A percentile compares a stretch with the other conserved stretches of the same genome.
phyloP scores from a whole-genome alignment of 2,797 vertebrate genomes.

The Sebastes elongatus region DNA sequence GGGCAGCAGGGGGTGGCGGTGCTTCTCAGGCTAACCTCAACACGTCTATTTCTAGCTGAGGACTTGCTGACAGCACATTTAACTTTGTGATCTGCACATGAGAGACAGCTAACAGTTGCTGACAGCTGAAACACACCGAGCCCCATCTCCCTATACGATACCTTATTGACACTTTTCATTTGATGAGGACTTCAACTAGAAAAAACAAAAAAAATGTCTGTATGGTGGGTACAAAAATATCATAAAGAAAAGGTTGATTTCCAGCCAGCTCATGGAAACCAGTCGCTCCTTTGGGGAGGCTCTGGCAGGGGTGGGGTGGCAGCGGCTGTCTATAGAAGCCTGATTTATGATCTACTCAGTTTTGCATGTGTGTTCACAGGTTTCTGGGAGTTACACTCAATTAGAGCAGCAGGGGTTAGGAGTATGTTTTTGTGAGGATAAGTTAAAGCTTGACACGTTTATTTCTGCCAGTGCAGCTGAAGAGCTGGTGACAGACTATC shows the following conservation, averaged over 20 bases:
- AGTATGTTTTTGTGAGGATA: conserved; percentile 73
- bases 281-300: conserved; percentile 54
- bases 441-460: conserved; percentile 81
- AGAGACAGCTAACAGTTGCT: conserved; percentile 77
- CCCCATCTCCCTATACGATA: conserved; percentile 59
- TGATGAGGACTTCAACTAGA: conserved; percentile 54
- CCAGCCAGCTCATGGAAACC: conserved; percentile 64
- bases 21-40: conserved; percentile 75
- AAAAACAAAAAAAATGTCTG: not conserved
- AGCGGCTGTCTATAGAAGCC: conserved; percentile 64
- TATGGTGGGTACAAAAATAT: conserved; percentile 45
- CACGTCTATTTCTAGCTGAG: conserved; percentile 76
- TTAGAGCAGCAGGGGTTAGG: conserved; percentile 76
- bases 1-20: conserved; percentile 65
- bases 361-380: conserved; percentile 76
- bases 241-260: conserved; percentile 50
- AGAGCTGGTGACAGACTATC: conserved; percentile 79
- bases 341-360: conserved; percentile 72
- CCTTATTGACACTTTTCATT: conserved; percentile 66
- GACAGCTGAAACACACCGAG: conserved; percentile 61
- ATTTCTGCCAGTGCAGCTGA: conserved; percentile 73
- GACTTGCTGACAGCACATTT: conserved; percentile 81
- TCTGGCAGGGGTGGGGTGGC: conserved; percentile 23
- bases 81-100: conserved; percentile 76
- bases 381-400: conserved; percentile 78